Evolutionary conservation across 64 coral and sea anemone species (phyloP).

Genomic region (Pocillopora verrucosa): DNA sequence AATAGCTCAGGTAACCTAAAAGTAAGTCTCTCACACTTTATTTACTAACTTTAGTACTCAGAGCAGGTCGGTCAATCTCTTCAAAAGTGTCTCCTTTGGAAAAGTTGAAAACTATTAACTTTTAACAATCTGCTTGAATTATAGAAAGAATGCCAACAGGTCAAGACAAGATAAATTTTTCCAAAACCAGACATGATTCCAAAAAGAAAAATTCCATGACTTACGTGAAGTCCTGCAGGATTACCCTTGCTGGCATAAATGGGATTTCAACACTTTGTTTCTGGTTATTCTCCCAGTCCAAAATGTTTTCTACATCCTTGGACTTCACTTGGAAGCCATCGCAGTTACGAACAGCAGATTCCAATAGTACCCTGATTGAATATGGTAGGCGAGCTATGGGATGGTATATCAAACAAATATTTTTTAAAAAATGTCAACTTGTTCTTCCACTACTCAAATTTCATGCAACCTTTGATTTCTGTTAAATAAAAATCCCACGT

Average conservation of each 20-base stretch:
- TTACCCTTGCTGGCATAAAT: conserved; percentile 90
- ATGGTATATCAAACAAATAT: neutral
- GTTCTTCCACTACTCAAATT: neutral
- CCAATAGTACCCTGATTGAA: conserved; percentile 84
- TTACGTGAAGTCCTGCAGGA: conserved; percentile 98
- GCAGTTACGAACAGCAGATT: conserved; percentile 94
- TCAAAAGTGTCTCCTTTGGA: too few relatives aligned
- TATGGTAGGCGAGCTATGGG: conserved; percentile 86
- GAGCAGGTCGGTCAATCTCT: too few relatives aligned
- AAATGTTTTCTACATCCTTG: conserved; percentile 85
- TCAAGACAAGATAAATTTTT: too few relatives aligned
- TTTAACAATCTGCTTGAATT: too few relatives aligned
- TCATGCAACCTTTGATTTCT: too few relatives aligned
- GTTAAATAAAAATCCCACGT: too few relatives aligned
- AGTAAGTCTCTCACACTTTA: too few relatives aligned
- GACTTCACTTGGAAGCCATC: conserved; percentile 91
- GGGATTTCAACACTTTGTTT: conserved; percentile 91
- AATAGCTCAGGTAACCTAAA: too few relatives aligned
- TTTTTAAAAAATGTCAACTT: neutral
- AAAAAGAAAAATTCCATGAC: conserved; percentile 11
- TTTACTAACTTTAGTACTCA: too few relatives aligned
- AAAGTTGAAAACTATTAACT: too few relatives aligned
- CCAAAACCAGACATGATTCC: too few relatives aligned
- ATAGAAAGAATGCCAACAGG: too few relatives aligned
- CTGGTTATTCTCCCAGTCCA: conserved; percentile 95